Base-by-base conservation (phyloP, 2,113 vertebrate species). In the Spheniscus mendiculus region DNA sequence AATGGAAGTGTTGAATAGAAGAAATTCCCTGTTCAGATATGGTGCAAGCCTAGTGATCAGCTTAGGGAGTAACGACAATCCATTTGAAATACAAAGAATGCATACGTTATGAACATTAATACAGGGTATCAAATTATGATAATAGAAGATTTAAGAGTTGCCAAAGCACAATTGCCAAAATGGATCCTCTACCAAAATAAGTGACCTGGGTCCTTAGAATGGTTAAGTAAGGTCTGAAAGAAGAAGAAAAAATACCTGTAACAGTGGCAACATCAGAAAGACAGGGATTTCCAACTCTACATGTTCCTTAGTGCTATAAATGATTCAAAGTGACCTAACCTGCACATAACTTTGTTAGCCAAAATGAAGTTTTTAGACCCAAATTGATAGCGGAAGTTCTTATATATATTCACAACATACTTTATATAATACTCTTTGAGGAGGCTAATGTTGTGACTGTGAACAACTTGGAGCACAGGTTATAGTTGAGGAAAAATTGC, bases 61-160 rank as follows among this genome's bases (percentile, higher is more conserved):
- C 3, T 9, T 47, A 1, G 5, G 4, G n/a, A 56, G 4, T n/a
- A 15, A 50, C 29, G n/a, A 50, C 1, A 81, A 29, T 12, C 25
- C 1, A 1, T 45, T 49, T 20, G 17, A 53, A 77, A 53, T 40
- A 10, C 0, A 22, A 83, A n/a, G 29, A 50, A 14, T 55, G 53
- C 4, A 15, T 27, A 14, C 2, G 0, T 44, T 15, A 22, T 5
- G 11, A 65, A 44, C 12, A 50, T 38, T 29, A 65, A 22, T n/a
- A 12, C 2, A 6, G 52, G 29, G 7, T 8, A n/a, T 36, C 9
- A 71, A 21, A 18, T 47, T 0, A 63, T n/a, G 17, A 15, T 29
- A 72, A 3, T 26, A 7, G 40, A 16, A 70, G 12, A 12, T 36
- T 7, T 34, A 38, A 49, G 47, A 85, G 26, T 15, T 83, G 27